phyloP scores from a whole-genome alignment of 2,888 invertebrate genomes.

The Tetranychus truncatus region DNA sequence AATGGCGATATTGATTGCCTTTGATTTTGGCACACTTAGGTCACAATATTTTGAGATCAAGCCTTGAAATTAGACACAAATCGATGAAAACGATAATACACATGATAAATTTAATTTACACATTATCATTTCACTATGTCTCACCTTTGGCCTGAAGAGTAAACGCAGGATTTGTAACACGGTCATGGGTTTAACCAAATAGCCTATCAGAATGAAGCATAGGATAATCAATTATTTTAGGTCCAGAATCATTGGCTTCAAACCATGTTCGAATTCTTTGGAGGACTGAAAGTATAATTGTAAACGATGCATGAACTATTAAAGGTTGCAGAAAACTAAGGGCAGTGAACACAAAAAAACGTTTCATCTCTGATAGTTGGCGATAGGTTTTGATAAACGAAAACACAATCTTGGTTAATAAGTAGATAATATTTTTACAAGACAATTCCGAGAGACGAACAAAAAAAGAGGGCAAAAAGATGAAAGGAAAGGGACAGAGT shows the following conservation, averaged over 20 bases:
- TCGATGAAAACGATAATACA: background rate
- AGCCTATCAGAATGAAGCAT: background rate
- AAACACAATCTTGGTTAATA: too few species aligned
- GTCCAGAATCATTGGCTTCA: background rate
- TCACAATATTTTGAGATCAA: background rate
- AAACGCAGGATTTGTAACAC: background rate
- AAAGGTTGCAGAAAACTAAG: background rate
- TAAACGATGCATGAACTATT: background rate
- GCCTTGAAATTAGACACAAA: background rate
- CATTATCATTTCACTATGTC: too few species aligned
- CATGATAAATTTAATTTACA: background rate
- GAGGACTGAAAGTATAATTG: background rate
- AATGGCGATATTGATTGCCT: background rate
- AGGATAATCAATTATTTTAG: background rate
- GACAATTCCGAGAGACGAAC: too few species aligned
- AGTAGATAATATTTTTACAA: too few species aligned
- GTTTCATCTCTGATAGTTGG: background rate
- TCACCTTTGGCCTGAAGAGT: too few species aligned
- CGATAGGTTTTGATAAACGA: too few species aligned
- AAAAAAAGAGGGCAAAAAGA: too few species aligned
- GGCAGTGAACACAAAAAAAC: background rate
- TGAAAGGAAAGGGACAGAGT: too few species aligned
- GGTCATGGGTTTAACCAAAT: background rate
- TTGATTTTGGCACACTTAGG: background rate
- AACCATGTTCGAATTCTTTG: background rate